Evolutionary conservation across 2,888 invertebrate genomes (phyloP), one percentile per base, ranked within the genome.

Genomic region (Anthophora plumipes): DNA sequence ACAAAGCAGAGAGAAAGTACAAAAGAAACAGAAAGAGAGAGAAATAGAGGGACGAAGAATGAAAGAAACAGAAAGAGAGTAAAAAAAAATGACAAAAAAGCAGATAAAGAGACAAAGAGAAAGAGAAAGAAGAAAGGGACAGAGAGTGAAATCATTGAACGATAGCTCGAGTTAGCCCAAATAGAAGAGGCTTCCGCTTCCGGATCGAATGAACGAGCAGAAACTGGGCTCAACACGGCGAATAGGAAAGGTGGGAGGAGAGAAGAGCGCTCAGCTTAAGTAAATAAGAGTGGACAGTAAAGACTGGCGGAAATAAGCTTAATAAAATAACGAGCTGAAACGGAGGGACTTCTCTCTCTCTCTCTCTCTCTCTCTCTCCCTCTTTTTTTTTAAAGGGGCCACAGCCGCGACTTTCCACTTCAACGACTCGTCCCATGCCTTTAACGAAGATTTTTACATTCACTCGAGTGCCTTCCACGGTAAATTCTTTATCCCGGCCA

Each of bases 221-320:
- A 22, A 57, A 60, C 9, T 37, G 31, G 8, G 52, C 31, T 41
- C 50, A 48, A 55, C 17, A 54, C 31, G 39, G 20, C 4, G 46
- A 39, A 72, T 43, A 41, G 68, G 55, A 14, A 17, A 37, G 17
- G 17, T 22, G 55, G 8, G 22, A 37, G 43, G 22, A 37, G 20
- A 5, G 37, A 31, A 31, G 31, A 1, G 31, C 31, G 31, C 31
- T 31, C 48, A 50, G 67, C 43, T 66, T 54, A 70, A 60, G 52
- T 59, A 64, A 80, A 66, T 74, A 73, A 85, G 60, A 76, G 68
- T 70, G 59, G 64, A 78, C 61, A 52, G 50, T 25, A 57, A 63
- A 79, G 61, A 61, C 69, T 25, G n/a, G 54, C 22, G 50, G 39
- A 57, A 79, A 70, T 70, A 66, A 69, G 76, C 59, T 70, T 79